Percentiles rank a stretch among this genome's conserved stretches.
These are phyloP conservation scores for Lineus longissimus DNA, from an alignment of 1,140 invertebrate genomes.

Conservation along the genomic window DNA sequence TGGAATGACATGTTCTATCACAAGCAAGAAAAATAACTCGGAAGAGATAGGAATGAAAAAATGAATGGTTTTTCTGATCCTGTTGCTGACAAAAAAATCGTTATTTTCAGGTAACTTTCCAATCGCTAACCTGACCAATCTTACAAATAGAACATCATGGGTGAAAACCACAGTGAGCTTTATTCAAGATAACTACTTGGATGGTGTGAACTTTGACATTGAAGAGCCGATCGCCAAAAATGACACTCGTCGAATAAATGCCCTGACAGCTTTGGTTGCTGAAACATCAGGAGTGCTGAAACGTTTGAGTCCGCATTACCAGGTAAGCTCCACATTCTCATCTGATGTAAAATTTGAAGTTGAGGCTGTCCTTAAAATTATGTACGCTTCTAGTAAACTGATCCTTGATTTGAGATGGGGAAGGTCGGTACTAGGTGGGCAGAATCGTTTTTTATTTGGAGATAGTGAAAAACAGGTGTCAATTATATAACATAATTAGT, in stretches of 20 bases:
- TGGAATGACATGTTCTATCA: too few relatives aligned
- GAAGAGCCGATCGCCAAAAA: slow-evolving; percentile 44
- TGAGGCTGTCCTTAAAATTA: too few relatives aligned
- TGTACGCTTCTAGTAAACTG: too few relatives aligned
- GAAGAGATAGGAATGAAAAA: too few relatives aligned
- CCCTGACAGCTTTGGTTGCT: slow-evolving; percentile 40
- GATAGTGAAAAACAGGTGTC: not conserved
- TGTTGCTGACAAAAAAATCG: too few relatives aligned
- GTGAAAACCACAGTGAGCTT: slow-evolving; percentile 36
- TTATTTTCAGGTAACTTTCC: slow-evolving; percentile 33
- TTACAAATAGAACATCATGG: slow-evolving; percentile 34
- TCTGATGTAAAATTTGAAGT: too few relatives aligned
- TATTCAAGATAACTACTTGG: slow-evolving; percentile 42
- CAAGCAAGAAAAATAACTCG: too few relatives aligned
- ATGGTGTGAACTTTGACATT: slow-evolving; percentile 56
- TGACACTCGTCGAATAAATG: slow-evolving; percentile 29
- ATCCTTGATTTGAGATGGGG: too few relatives aligned
- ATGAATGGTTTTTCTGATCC: too few relatives aligned
- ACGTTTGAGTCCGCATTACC: slow-evolving; percentile 28
- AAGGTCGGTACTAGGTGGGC: too few relatives aligned
- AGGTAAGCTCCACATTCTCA: slow-evolving; percentile 30
- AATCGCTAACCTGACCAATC: slow-evolving; percentile 31
- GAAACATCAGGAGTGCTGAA: slow-evolving; percentile 41
- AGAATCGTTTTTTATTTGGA: too few relatives aligned
- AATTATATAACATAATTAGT: too few relatives aligned